Evolutionary conservation across 2,888 invertebrate species (phyloP), one percentile per base, ranked within the genome.

Genomic region (Hyppa rectilinea): DNA sequence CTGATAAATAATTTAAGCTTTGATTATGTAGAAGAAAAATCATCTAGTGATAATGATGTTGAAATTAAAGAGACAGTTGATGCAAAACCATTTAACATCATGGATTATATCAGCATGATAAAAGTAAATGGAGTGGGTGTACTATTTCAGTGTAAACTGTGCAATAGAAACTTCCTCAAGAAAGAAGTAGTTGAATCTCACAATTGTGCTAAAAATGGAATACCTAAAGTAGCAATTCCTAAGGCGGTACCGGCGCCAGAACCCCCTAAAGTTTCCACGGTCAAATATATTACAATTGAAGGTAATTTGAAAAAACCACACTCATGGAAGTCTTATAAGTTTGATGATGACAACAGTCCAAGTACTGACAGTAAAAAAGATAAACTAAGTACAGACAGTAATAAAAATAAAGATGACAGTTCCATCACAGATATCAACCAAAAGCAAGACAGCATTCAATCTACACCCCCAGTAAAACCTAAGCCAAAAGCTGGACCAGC

Each of bases 81-180:
- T 68, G 71, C 75, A 55, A 87, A 87, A 75, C 87, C 88, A 38
- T 95, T 95, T 79, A 87, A 95, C 80, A 96, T 96, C 43, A 95
- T 95, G 95, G 93, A 96, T 68, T 90, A 95, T 82, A 89, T 96
- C 2, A 92, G 92, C 74, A 94, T 88, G 82, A 94, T 96, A 12
- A 96, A 95, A 89, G 96, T 96, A 0, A 94, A 93, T 85, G 94
- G 93, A 52, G 95, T 96, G 2, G 96, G 96, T 60, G 86, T 91
- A n/a, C 82, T 96, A 26, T 96, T 92, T 83, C 95, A 95, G 78
- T 96, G 96, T 86, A 93, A 93, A 81, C 82, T 95, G 29, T 96
- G 96, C 75, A 94, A 94, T 74, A 92, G 95, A 79, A 95, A 96
- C 75, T 95, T 96, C 77, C 84, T 96, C 6, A 94, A 92, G 73